Evolutionary conservation across 2,797 vertebrate species (phyloP), one percentile per base, ranked within the genome.

Genomic region (Todus mexicanus): DNA sequence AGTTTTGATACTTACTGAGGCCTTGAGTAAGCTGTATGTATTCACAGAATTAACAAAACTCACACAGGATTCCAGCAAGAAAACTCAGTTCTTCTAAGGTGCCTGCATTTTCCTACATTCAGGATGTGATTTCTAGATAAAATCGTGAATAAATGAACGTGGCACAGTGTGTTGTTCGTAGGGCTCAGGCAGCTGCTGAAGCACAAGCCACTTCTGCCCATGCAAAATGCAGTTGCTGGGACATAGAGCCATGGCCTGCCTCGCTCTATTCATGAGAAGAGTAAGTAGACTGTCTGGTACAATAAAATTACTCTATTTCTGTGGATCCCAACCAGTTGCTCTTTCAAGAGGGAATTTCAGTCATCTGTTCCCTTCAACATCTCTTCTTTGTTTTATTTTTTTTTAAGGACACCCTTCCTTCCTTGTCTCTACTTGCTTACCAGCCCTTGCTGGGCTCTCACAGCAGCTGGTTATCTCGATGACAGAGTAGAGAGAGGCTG

Each of bases 401-500:
- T 86, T 95, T 91, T 61, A 57, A 89, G 84, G 80, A 56, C 83
- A 76, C 18, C 14, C 38, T 81, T 65, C 35, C 71, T 50, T 38
- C 14, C 0, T 7, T 83, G 66, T 35, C 68, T 68, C 81, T 84
- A 33, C 66, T 86, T 84, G 53, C 48, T 72, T 59, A 65, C 5
- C 64, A 73, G 77, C 60, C 78, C 59, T 70, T 81, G 54, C 73
- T 92, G 68, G 77, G 29, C 66, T 86, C 83, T 74, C 6, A 0
- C 64, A 87, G 82, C 95, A 93, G 94, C 87, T 94, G 90, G 47
- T 78, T 95, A 86, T 96, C 93, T 75, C 10, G 2, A 65, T 92
- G 95, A 65, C 84, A 88, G 54, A 84, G 87, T 80, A 81, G 87
- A 74, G 42, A 47, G 31, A 82, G 48, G 51, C 80, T 86, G 92